phyloP scores from a whole-genome alignment of 1,140 invertebrate species.

The Kradibia gibbosae region DNA sequence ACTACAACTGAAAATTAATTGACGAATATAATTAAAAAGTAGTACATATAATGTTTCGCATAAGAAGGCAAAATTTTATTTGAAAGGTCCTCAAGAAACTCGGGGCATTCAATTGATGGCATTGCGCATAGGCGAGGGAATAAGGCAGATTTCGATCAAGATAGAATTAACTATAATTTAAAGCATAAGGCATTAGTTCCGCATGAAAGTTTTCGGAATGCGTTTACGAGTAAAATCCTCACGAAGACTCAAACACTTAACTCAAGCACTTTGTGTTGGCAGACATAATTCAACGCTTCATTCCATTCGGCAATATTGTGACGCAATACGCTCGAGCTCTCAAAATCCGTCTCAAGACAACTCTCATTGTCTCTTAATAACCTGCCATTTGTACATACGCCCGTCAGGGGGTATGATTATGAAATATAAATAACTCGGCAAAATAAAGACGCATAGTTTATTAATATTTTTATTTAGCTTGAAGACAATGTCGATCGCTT shows the following conservation, averaged over 20 bases:
- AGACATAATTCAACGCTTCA: constrained; percentile 5
- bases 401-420: background rate
- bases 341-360: background rate
- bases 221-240: background rate
- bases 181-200: background rate
- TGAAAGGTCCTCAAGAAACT: too few species aligned
- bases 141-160: too few species aligned
- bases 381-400: background rate
- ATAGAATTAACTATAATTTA: too few species aligned
- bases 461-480: background rate
- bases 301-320: constrained; percentile 2
- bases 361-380: background rate
- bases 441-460: background rate
- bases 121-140: too few species aligned
- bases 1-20: too few species aligned
- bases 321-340: background rate
- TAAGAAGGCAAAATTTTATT: too few species aligned
- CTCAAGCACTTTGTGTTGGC: background rate
- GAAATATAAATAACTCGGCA: background rate
- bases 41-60: too few species aligned
- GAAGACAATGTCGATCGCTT: background rate
- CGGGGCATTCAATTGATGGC: too few species aligned
- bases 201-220: background rate
- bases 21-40: too few species aligned
- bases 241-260: background rate